These are phyloP conservation scores for Leuctra nigra DNA, from an alignment of 2,888 invertebrate species.

Conservation along the genomic window DNA sequence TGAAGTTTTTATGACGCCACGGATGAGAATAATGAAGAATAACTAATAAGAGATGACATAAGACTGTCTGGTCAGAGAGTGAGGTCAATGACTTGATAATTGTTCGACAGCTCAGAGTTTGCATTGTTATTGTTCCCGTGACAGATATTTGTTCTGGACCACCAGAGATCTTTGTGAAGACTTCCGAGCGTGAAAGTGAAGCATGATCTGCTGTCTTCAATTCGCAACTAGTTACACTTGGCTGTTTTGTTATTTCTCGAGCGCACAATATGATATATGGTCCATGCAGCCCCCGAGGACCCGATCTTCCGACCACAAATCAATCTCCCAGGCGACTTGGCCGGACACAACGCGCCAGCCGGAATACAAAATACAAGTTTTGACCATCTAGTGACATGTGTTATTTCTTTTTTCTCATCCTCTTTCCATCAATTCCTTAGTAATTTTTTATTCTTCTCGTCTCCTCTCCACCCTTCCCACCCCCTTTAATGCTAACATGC, in stretches of 20 bases:
- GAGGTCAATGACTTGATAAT: too few relatives aligned
- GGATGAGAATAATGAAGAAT: too few relatives aligned
- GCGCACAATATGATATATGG: neutral
- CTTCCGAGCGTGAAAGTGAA: neutral
- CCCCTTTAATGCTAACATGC: slow-evolving; percentile 14
- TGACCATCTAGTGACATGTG: slow-evolving; percentile 24
- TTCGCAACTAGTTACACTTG: too few relatives aligned
- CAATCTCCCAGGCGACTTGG: slow-evolving; percentile 24
- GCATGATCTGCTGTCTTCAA: neutral
- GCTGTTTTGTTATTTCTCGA: neutral
- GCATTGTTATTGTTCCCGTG: too few relatives aligned
- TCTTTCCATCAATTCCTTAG: slow-evolving; percentile 36
- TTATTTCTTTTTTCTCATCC: slow-evolving; percentile 21
- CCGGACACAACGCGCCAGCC: slow-evolving; percentile 13
- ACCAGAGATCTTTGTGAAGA: too few relatives aligned
- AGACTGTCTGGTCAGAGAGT: too few relatives aligned
- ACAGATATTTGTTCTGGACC: too few relatives aligned
- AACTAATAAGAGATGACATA: too few relatives aligned
- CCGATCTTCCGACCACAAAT: slow-evolving; percentile 20
- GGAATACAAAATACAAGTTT: slow-evolving; percentile 20
- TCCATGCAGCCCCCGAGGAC: neutral
- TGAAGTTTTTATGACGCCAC: too few relatives aligned
- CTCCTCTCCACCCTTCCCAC: slow-evolving; percentile 6
- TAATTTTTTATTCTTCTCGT: slow-evolving; percentile 36
- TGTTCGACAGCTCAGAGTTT: too few relatives aligned